A percentile compares a stretch with the other conserved stretches of the same genome.
These are phyloP conservation scores for Lapara coniferarum DNA, from an alignment of 2,888 invertebrate species.

Conservation along the genomic window DNA sequence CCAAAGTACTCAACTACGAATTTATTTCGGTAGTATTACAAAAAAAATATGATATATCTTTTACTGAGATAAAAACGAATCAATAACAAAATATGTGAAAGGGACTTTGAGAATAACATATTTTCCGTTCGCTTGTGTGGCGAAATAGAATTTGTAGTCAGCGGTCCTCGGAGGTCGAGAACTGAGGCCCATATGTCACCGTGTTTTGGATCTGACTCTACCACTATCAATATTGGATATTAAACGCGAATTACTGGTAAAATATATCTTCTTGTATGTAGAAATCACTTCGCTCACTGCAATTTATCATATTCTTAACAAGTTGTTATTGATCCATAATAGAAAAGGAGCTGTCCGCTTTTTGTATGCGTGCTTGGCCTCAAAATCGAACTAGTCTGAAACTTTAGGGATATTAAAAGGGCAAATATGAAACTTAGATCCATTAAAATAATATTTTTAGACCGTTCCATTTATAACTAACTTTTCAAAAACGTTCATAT, in stretches of 20 bases:
- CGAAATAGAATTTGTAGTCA: slow-evolving; percentile 58
- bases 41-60: not conserved
- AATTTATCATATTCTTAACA: not conserved
- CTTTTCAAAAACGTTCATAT: too few species aligned
- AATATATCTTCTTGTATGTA: not conserved
- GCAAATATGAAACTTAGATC: too few species aligned
- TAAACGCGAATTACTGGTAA: slow-evolving; percentile 12
- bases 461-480: too few species aligned
- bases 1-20: not conserved
- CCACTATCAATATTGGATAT: slow-evolving; percentile 20
- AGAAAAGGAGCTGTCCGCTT: too few species aligned
- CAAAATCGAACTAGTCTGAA: too few species aligned
- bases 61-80: slow-evolving; percentile 36
- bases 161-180: slow-evolving; percentile 53
- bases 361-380: too few species aligned
- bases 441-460: too few species aligned
- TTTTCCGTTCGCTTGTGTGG: slow-evolving; percentile 51
- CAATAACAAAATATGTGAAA: slow-evolving; percentile 54
- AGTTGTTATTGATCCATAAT: not conserved
- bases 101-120: slow-evolving; percentile 57
- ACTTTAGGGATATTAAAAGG: too few species aligned
- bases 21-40: too few species aligned
- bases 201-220: slow-evolving; percentile 13
- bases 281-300: not conserved
- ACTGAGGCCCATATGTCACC: slow-evolving; percentile 55